Evolutionary conservation across 2,888 invertebrate genomes (phyloP).

Genomic region (Nycteola revayana): DNA sequence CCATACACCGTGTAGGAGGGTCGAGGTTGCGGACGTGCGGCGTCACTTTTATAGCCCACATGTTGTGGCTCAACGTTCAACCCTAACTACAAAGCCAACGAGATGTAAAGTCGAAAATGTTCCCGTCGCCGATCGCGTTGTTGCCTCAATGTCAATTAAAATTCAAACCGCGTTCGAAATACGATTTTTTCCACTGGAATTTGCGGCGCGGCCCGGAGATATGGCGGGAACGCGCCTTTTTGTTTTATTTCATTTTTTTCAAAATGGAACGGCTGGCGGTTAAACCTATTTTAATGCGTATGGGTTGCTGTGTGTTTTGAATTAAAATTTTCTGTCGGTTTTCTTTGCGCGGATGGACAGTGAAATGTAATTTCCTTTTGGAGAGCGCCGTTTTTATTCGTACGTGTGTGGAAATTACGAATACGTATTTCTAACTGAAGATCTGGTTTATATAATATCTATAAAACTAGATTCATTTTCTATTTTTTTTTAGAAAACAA

Average conservation of each 20-base stretch:
- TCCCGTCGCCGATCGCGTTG: constrained; percentile 53
- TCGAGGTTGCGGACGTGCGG: constrained; percentile 48
- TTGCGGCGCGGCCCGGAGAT: constrained; percentile 75
- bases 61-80: constrained; percentile 51
- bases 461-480: no score
- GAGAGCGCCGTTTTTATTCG: constrained; percentile 32
- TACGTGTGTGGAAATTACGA: constrained; percentile 27
- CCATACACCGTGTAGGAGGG: constrained; percentile 16
- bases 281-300: constrained; percentile 81
- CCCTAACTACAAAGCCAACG: constrained; percentile 41
- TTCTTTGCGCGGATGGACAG: constrained; percentile 57
- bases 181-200: constrained; percentile 81
- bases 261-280: constrained; percentile 78
- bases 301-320: constrained; percentile 77
- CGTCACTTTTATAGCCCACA: constrained; percentile 58
- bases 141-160: constrained; percentile 79
- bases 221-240: constrained; percentile 78
- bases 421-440: constrained; percentile 9
- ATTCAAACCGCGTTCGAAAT: constrained; percentile 82
- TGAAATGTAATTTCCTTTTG: constrained; percentile 75
- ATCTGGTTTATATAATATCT: no score
- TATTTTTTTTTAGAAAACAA: no score
- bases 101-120: constrained; percentile 69
- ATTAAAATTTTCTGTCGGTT: constrained; percentile 68
- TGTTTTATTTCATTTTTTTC: constrained; percentile 77